These are phyloP conservation scores for Liasis olivaceus DNA, from an alignment of 2,797 vertebrate genomes.

Conservation along the genomic window DNA sequence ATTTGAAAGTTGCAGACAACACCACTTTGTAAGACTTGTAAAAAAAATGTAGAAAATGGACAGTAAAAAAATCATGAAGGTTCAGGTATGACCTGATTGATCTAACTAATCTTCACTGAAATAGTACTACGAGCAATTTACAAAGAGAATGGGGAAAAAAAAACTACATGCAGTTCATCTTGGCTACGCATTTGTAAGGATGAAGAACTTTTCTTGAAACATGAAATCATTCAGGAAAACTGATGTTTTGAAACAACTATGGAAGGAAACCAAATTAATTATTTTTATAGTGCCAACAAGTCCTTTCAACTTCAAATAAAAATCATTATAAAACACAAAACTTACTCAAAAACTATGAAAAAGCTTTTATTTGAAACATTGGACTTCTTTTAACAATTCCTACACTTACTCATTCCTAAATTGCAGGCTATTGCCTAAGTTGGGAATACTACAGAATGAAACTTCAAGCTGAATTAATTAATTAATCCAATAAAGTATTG, in stretches of 20 bases:
- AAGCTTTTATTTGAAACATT: slow-evolving; percentile 51
- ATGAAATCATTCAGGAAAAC: not conserved
- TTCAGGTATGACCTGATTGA: not conserved
- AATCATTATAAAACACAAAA: slow-evolving; percentile 56
- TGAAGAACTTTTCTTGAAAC: slow-evolving; percentile 46
- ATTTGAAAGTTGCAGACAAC: not conserved
- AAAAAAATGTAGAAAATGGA: not conserved
- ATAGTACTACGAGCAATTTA: slow-evolving; percentile 25
- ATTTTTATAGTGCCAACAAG: slow-evolving; percentile 39
- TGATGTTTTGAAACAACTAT: slow-evolving; percentile 18
- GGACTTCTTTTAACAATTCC: slow-evolving; percentile 49
- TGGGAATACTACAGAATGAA: not conserved
- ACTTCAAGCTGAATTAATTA: not conserved
- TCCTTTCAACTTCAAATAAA: slow-evolving; percentile 29
- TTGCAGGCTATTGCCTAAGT: not conserved
- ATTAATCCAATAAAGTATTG: not conserved
- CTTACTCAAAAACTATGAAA: slow-evolving; percentile 48
- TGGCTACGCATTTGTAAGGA: slow-evolving; percentile 10
- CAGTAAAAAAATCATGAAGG: not conserved
- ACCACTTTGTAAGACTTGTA: not conserved
- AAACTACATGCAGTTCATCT: slow-evolving; percentile 23
- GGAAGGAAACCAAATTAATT: slow-evolving; percentile 23
- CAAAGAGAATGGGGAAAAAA: not conserved
- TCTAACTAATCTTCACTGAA: not conserved
- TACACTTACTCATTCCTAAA: slow-evolving; percentile 20